phyloP scores from a whole-genome alignment of 1,140 invertebrate species.

The Venustaconcha ellipsiformis region DNA sequence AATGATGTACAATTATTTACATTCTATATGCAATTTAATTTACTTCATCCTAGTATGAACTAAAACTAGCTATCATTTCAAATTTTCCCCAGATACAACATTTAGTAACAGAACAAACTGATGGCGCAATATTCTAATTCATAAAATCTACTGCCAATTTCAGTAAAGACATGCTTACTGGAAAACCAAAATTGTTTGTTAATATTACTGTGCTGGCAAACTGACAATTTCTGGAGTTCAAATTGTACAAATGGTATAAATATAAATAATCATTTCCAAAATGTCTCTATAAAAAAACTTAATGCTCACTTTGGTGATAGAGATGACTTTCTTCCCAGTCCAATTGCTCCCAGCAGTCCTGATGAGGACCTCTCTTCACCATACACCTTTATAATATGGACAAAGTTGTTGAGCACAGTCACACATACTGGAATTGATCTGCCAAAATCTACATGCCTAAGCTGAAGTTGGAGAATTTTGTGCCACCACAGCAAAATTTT shows the following conservation, averaged over 20 bases:
- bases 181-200: too few relatives aligned
- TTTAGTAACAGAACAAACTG: too few relatives aligned
- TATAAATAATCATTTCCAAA: not conserved
- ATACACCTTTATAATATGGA: conserved; percentile 69
- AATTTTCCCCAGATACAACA: too few relatives aligned
- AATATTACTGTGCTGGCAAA: too few relatives aligned
- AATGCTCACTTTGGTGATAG: conserved; percentile 73
- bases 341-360: conserved; percentile 77
- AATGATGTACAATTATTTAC: too few relatives aligned
- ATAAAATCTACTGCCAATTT: too few relatives aligned
- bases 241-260: not conserved
- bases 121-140: too few relatives aligned
- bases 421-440: conserved; percentile 64
- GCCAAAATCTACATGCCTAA: conserved; percentile 70
- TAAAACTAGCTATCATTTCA: too few relatives aligned
- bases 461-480: conserved; percentile 72
- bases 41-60: too few relatives aligned
- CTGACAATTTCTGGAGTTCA: too few relatives aligned
- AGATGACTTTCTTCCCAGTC: conserved; percentile 74
- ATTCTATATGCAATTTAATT: too few relatives aligned
- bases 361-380: conserved; percentile 75
- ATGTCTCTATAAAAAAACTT: not conserved
- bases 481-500: conserved; percentile 76
- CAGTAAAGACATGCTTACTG: too few relatives aligned
- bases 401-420: conserved; percentile 71